Evolutionary conservation across 2,113 vertebrate genomes (phyloP), one percentile per base, ranked within the genome.

Genomic region (Alethe diademata): DNA sequence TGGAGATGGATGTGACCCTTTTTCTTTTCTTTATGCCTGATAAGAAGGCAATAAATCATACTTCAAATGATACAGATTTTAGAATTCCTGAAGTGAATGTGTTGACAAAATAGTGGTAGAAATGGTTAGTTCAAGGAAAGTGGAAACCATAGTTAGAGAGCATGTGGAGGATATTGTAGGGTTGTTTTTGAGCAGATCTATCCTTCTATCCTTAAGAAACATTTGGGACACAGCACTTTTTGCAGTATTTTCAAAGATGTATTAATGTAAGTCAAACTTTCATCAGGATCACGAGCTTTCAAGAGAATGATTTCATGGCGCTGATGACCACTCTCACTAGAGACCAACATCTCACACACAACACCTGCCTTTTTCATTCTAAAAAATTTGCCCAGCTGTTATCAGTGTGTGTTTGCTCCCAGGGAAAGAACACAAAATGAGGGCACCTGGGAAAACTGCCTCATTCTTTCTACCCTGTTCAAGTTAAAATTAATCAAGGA

Each of bases 401-500:
- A 56, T 12, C 53, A 66, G 19, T 47, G 33, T 53, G 36, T 36
- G 10, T 88, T 79, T 85, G 7, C 22, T 92, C 38, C 43, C n/a
- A 61, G 38, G 15, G 43, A 88, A 84, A 69, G 6, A 67, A 92
- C 33, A 31, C 43, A 76, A 93, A 91, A 82, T 42, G n/a, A 53
- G 8, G 43, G 24, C 61, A 67, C 28, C 31, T 86, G 84, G 84
- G 70, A 90, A 92, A 94, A 53, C 50, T 75, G 58, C 4, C n/a
- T 86, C 11, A 76, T 92, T 82, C 6, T 2, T 88, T 84, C 18
- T 64, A 50, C 33, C 51, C 35, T 1, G 2, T 73, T 66, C 69
- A 72, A 75, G 12, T 29, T 69, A 86, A 35, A 95, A 83, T 96
- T 95, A 86, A 94, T 89, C 66, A 94, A 90, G 65, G 50, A 85